These are phyloP conservation scores for Scytalopus superciliaris DNA, from an alignment of 2,113 vertebrate genomes.

Conservation along the genomic window DNA sequence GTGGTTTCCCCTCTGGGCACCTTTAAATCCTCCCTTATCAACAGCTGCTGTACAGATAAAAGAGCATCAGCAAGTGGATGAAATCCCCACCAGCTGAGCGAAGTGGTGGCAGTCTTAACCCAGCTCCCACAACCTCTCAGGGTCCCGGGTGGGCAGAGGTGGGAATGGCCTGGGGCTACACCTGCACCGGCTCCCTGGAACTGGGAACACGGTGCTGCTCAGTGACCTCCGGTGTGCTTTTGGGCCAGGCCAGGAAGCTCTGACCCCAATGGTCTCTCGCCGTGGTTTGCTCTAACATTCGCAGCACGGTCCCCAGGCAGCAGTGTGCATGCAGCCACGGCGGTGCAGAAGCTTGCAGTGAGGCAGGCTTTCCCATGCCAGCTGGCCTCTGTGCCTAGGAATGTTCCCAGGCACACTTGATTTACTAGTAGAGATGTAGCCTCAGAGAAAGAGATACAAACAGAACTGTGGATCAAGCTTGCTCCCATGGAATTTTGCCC, in stretches of 20 bases:
- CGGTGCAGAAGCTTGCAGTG: background rate
- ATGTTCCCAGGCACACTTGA: slow-evolving; percentile 31
- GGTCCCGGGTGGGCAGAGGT: background rate
- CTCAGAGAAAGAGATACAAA: slow-evolving; percentile 11
- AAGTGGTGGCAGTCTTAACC: background rate
- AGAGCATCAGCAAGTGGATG: background rate
- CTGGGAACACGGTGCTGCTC: background rate
- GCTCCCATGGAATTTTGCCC: slow-evolving; percentile 23
- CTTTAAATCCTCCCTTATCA: slow-evolving; percentile 29
- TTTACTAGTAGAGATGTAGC: slow-evolving; percentile 1
- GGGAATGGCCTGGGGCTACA: background rate
- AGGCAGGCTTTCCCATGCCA: slow-evolving; percentile 24
- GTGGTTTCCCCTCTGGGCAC: slow-evolving; percentile 27
- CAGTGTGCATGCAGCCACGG: slow-evolving; percentile 9
- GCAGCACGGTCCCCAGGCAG: background rate
- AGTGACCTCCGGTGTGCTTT: fast-evolving
- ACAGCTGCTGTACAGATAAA: slow-evolving; percentile 2
- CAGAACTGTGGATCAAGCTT: background rate
- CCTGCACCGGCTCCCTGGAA: background rate
- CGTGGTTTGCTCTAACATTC: background rate
- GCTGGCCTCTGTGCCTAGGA: slow-evolving; percentile 22
- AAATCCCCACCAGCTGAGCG: background rate
- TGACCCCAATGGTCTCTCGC: background rate
- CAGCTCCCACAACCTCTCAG: background rate
- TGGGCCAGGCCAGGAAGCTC: background rate